Evolutionary conservation across 2,797 vertebrate species (phyloP), one percentile per base, ranked within the genome.

Genomic region (Rhadinocentrus ornatus): DNA sequence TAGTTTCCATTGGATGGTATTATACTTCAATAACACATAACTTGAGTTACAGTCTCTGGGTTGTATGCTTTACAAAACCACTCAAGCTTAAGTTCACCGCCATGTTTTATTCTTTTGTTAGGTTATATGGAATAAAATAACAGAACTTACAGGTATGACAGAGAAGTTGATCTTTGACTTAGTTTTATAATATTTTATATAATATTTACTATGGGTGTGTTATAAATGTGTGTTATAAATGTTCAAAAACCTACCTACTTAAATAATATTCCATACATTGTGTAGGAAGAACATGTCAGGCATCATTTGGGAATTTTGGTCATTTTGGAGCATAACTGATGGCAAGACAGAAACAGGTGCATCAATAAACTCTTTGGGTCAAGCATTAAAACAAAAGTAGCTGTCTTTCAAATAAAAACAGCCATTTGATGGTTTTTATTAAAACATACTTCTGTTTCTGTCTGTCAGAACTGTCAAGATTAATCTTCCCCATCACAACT

Each of bases 1-100:
- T 78, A 77, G 69, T 75, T 84, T 87, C 71, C 80, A 86, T 15
- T 52, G 39, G 39, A 69, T 22, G 37, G 52, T 34, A 57, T 69
- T 83, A 52, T 66, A 64, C 75, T 75, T 75, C 62, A 57, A 54
- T 69, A 64, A 80, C 48, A 67, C 57, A 62, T 3, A 44, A n/a
- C 46, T 44, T 26, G 22, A 70, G 18, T 39, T 22, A 53, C 46
- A 1, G 13, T 24, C 26, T 69, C 12, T 9, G 54, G 18, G 57
- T 31, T 69, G 24, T 20, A 27, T n/a, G 7, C 57, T 26, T 34
- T 48, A 3, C 9, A 41, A 48, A 50, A 35, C 4, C 3, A 34
- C 2, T 41, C 26, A 26, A 22, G 18, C 27, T 2, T 6, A 12
- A 27, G 16, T 27, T 35, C 26, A 34, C 6, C 26, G 7, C 18